phyloP scores from a whole-genome alignment of 2,888 invertebrate species.

The Rhodophaea formosa region DNA sequence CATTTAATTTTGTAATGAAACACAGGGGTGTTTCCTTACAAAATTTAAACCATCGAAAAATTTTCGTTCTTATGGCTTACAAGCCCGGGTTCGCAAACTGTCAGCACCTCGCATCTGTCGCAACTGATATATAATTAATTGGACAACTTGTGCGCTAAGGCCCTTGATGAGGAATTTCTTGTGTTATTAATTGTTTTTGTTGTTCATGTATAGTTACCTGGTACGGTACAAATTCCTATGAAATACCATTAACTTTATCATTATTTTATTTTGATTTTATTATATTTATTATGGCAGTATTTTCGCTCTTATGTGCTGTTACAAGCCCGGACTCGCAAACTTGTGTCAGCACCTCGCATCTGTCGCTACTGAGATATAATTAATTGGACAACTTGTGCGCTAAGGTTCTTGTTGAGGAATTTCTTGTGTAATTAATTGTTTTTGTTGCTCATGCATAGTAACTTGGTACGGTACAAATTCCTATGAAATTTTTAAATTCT shows the following conservation, averaged over 20 bases:
- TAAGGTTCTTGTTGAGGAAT: background rate
- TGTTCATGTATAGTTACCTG: too few species aligned
- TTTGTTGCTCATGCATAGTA: background rate
- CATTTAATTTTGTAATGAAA: too few species aligned
- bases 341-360: background rate
- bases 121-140: background rate
- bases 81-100: background rate
- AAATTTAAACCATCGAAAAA: too few species aligned
- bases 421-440: background rate
- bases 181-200: background rate
- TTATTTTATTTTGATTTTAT: too few species aligned
- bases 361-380: constrained; percentile 1
- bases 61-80: too few species aligned
- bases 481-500: too few species aligned
- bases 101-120: background rate
- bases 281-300: too few species aligned
- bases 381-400: background rate
- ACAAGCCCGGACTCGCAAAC: background rate
- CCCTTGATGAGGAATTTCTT: background rate
- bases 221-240: too few species aligned
- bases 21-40: too few species aligned
- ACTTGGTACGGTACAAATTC: too few species aligned
- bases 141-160: background rate
- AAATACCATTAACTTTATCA: too few species aligned
- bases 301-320: too few species aligned